Percentiles rank a stretch among this genome's conserved stretches.
phyloP scores from a whole-genome alignment of 1,140 invertebrate genomes.

The Cydia amplana region DNA sequence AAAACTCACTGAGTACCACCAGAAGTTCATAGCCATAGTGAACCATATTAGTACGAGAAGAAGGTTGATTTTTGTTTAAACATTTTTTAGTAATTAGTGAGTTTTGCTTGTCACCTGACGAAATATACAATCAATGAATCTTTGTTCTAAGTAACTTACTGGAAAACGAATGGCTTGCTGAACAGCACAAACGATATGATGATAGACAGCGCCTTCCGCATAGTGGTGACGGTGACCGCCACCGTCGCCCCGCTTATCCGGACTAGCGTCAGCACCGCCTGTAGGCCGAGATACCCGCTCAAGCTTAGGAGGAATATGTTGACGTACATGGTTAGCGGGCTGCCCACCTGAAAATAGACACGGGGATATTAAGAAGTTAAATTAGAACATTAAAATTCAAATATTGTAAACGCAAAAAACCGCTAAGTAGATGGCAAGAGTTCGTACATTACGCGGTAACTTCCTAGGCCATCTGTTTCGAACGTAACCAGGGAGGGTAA shows the following conservation, averaged over 20 bases:
- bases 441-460: no score
- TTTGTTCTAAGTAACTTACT: conserved; percentile 83
- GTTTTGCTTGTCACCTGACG: no score
- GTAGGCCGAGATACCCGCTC: conserved; percentile 94
- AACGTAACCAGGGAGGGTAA: no score
- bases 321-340: conserved; percentile 89
- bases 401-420: background rate
- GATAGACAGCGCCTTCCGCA: conserved; percentile 95
- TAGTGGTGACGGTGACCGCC: conserved; percentile 94
- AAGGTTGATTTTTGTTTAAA: no score
- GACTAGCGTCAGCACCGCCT: conserved; percentile 94
- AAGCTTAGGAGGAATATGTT: conserved; percentile 93
- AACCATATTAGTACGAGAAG: no score
- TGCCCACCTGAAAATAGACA: conserved; percentile 71
- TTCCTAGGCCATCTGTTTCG: no score
- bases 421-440: no score
- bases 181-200: conserved; percentile 96
- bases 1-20: no score
- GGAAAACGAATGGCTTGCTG: conserved; percentile 95
- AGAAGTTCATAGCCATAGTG: no score
- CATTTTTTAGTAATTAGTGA: no score
- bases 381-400: background rate
- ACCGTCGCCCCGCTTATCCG: conserved; percentile 92
- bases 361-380: background rate
- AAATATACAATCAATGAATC: no score